Percentiles rank a stretch among this genome's conserved stretches.
phyloP scores from a whole-genome alignment of 2,113 vertebrate genomes.

The Formicarius rufipectus region DNA sequence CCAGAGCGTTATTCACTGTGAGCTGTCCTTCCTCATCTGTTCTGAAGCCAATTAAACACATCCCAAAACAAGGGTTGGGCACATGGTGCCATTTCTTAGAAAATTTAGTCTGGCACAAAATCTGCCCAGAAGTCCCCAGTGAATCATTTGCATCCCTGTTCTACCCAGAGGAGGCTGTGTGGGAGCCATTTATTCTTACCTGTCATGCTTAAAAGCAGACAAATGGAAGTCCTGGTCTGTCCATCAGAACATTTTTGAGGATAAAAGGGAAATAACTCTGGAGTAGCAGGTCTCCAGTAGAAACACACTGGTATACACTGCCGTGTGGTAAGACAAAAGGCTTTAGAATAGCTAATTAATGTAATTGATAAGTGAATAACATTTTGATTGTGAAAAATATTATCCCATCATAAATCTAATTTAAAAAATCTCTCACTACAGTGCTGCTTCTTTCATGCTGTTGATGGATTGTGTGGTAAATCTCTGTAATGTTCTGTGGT shows the following conservation, averaged over 20 bases:
- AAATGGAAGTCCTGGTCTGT: not conserved
- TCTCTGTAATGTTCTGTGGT: not conserved
- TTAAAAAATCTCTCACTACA: not conserved
- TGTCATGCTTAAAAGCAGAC: not conserved
- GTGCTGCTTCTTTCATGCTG: not conserved
- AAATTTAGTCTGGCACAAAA: not conserved
- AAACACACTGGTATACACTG: not conserved
- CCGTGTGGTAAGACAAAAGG: not conserved
- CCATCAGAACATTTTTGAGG: not conserved
- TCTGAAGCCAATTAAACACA: not conserved
- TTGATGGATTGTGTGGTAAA: not conserved
- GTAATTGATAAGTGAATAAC: not conserved
- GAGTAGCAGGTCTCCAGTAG: not conserved
- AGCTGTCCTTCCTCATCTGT: not conserved
- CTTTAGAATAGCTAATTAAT: not conserved
- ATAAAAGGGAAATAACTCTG: not conserved
- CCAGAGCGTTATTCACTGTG: not conserved
- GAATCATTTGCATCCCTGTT: not conserved
- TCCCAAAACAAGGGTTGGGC: not conserved
- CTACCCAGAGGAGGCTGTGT: not conserved
- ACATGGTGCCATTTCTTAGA: not conserved
- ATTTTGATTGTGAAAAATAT: not conserved
- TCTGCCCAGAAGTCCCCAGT: not conserved
- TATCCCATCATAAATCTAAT: not conserved
- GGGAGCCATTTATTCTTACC: not conserved